phyloP scores from a whole-genome alignment of 2,797 vertebrate genomes.

The Myiotriccus ornatus region DNA sequence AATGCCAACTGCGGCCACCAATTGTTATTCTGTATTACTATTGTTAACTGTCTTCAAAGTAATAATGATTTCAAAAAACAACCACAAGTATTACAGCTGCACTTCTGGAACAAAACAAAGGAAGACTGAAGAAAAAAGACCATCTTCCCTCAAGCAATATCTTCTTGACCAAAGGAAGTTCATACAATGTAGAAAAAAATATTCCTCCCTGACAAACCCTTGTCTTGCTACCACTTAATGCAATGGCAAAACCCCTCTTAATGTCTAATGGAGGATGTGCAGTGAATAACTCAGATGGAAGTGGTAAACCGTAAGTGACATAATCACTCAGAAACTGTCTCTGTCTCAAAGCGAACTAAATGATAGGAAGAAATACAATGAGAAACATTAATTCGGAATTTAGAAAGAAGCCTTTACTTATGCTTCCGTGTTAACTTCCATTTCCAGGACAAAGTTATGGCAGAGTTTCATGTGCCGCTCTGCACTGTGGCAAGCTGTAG shows the following conservation, averaged over 20 bases:
- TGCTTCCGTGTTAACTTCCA: not conserved
- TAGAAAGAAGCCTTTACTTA: not conserved
- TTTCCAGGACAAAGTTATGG: not conserved
- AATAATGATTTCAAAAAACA: not conserved
- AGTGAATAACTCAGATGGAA: conserved; percentile 35
- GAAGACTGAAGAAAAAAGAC: not conserved
- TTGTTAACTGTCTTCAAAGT: conserved; percentile 9
- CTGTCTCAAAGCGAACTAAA: conserved; percentile 7
- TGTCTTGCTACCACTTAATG: not conserved
- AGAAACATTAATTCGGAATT: not conserved
- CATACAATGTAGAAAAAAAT: not conserved
- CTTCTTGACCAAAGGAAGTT: conserved; percentile 34
- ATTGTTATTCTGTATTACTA: not conserved
- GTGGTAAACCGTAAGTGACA: conserved; percentile 34
- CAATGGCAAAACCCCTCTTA: not conserved
- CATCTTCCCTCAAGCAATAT: not conserved
- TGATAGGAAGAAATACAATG: conserved; percentile 1
- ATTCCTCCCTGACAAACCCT: not conserved
- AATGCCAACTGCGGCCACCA: not conserved
- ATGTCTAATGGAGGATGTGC: not conserved
- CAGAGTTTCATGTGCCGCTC: not conserved
- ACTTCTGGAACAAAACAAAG: conserved; percentile 22
- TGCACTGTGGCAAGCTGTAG: not conserved
- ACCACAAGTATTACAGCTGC: not conserved
- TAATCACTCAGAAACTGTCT: conserved; percentile 28